Base-by-base conservation (phyloP, 2,113 vertebrate species). In the Zosterops hypoxanthus region DNA sequence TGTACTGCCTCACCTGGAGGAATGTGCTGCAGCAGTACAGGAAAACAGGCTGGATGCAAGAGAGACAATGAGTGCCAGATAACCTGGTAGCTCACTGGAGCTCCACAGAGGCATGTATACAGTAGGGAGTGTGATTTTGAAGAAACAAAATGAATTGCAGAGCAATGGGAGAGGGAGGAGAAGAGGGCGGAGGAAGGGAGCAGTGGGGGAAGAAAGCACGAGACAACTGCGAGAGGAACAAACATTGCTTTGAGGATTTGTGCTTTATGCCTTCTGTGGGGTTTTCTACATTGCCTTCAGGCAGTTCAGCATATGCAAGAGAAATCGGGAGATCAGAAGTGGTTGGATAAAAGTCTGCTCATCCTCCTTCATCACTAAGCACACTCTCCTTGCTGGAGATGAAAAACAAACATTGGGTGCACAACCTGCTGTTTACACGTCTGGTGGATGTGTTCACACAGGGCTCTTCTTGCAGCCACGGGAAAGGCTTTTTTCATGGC, bases 251-350 rank as follows among this genome's bases (percentile, higher is more conserved):
- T 93, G 91, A 95, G 86, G 70, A 34, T 81, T 34, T 87, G 69
- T 80, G 42, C 70, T 82, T 84, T 52, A 5, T 8, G 63, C 64
- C 65, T 94, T 82, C 68, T 82, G 87, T 0, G 0, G 68, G 29
- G 52, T 61, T 92, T 92, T 81, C 80, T 34, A 34, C 63, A 26
- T 83, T 90, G 86, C 96, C 90, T 94, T 86, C 71, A 77, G 86
- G 92, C 72, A 3, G 59, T 86, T 85, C 60, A 17, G 80, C 64
- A 75, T 52, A 56, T 42, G 47, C 60, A 55, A 69, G 76, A 63
- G 88, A 70, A 83, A 70, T 23, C 0, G 0, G 19, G 82, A 93
- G 79, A 95, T 94, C 76, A 96, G 79, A 88, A 90, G 82, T 36
- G 82, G 36, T 41, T 78, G 80, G 88, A 90, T 92, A 52, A 83